phyloP scores from a whole-genome alignment of 2,888 invertebrate species.

The Agrilus mali region DNA sequence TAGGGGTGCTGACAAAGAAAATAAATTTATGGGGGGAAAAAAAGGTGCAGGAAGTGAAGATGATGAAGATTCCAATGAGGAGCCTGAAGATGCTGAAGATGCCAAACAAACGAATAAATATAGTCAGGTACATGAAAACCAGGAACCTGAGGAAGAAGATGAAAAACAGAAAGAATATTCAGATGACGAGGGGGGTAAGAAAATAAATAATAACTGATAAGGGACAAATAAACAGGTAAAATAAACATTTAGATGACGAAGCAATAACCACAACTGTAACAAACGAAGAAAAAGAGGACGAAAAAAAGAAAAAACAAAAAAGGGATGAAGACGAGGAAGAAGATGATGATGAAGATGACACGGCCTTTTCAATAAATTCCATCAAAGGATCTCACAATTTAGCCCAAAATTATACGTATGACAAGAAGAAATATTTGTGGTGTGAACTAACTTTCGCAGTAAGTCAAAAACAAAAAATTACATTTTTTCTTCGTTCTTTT shows the following conservation, averaged over 20 bases:
- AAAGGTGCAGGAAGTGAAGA: conserved; percentile 5
- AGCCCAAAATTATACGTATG: conserved; percentile 54
- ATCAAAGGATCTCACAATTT: background rate
- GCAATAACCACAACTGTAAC: conserved; percentile 32
- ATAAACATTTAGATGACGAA: conserved; percentile 51
- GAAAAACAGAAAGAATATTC: conserved; percentile 23
- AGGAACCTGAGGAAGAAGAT: conserved; percentile 37
- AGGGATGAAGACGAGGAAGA: conserved; percentile 33
- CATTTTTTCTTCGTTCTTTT: conserved; percentile 3
- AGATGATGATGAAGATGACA: conserved; percentile 14
- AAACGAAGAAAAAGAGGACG: conserved; percentile 34
- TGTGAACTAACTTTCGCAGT: conserved; percentile 69
- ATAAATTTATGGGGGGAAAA: background rate
- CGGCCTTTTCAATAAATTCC: conserved; percentile 19
- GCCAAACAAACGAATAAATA: conserved; percentile 31
- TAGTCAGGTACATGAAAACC: conserved; percentile 33
- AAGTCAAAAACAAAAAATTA: no score
- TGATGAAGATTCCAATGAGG: conserved; percentile 49
- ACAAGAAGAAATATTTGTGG: conserved; percentile 66
- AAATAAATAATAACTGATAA: no score
- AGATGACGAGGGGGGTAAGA: conserved; percentile 14
- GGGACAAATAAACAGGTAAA: conserved; percentile 46
- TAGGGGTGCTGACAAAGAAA: conserved; percentile 7
- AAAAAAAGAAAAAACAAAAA: conserved; percentile 16
- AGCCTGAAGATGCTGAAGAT: conserved; percentile 46